These are phyloP conservation scores for Pantelozetes paolii DNA, from an alignment of 2,888 invertebrate genomes.

Conservation along the genomic window DNA sequence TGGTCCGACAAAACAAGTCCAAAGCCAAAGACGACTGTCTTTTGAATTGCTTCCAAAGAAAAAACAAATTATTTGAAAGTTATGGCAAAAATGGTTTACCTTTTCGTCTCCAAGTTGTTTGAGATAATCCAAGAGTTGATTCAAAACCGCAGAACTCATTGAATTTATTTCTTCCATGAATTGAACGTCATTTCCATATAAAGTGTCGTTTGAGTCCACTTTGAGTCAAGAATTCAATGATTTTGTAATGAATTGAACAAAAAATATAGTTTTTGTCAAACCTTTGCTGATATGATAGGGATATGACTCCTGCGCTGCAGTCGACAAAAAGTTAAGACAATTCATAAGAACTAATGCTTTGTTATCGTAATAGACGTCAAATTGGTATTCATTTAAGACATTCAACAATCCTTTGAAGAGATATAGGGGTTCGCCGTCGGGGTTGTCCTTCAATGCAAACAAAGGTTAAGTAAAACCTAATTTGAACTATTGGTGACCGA, in stretches of 20 bases:
- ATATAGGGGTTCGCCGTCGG: constrained; percentile 74
- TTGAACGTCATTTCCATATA: constrained; percentile 84
- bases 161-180: constrained; percentile 74
- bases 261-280: constrained; percentile 49
- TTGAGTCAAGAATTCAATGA: constrained; percentile 49
- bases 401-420: constrained; percentile 74
- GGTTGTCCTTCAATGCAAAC: constrained; percentile 66
- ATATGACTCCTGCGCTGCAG: constrained; percentile 74
- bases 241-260: background rate
- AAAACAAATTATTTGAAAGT: background rate
- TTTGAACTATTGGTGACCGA: background rate
- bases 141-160: constrained; percentile 69
- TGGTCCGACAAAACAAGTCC: constrained; percentile 57
- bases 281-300: constrained; percentile 80
- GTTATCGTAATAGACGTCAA: constrained; percentile 60
- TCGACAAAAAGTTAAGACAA: constrained; percentile 71
- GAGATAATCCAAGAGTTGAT: constrained; percentile 67
- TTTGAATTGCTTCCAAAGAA: constrained; percentile 45
- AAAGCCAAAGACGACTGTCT: constrained; percentile 64
- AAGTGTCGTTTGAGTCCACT: constrained; percentile 86
- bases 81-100: constrained; percentile 47
- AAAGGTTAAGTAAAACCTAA: constrained; percentile 14
- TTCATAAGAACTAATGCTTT: constrained; percentile 68
- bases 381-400: constrained; percentile 65
- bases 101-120: constrained; percentile 63